These are phyloP conservation scores for Eristalis arbustorum DNA, from an alignment of 2,888 invertebrate genomes.

Conservation along the genomic window DNA sequence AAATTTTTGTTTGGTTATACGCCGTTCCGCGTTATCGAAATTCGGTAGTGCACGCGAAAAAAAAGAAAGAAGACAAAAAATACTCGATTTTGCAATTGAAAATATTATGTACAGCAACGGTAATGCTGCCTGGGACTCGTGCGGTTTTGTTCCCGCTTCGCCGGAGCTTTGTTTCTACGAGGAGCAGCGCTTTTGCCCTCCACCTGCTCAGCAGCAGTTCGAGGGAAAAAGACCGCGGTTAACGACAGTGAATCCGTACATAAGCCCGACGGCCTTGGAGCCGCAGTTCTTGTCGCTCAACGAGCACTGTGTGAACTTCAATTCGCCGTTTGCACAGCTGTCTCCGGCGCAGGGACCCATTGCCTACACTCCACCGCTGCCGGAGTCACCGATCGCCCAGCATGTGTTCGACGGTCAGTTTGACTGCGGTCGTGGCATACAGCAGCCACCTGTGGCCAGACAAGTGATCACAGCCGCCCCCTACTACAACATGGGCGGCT, in stretches of 20 bases:
- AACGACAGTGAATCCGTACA: conserved; percentile 12
- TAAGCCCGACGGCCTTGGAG: not conserved
- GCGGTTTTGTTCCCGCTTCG: conserved; percentile 25
- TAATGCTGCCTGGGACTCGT: conserved; percentile 43
- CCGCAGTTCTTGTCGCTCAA: conserved; percentile 45
- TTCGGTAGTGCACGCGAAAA: not conserved
- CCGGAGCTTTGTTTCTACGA: conserved; percentile 56
- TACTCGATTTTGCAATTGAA: too few relatives aligned
- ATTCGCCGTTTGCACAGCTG: conserved; percentile 43
- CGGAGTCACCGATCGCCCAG: conserved; percentile 23
- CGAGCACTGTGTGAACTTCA: conserved; percentile 70
- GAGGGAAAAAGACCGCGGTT: conserved; percentile 41
- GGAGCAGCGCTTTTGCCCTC: conserved; percentile 11
- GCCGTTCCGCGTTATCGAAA: not conserved
- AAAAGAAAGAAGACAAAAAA: too few relatives aligned
- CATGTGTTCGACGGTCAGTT: conserved; percentile 12
- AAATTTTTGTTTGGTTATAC: not conserved
- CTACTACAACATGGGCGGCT: conserved; percentile 29
- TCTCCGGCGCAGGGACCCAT: conserved; percentile 55
- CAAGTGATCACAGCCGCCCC: conserved; percentile 64
- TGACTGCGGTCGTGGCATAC: conserved; percentile 32
- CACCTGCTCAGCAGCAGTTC: not conserved
- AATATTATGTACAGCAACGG: conserved; percentile 40
- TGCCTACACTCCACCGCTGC: conserved; percentile 46
- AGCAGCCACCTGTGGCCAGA: conserved; percentile 27